phyloP scores from a whole-genome alignment of 2,113 vertebrate species.

The Apodemus sylvaticus region DNA sequence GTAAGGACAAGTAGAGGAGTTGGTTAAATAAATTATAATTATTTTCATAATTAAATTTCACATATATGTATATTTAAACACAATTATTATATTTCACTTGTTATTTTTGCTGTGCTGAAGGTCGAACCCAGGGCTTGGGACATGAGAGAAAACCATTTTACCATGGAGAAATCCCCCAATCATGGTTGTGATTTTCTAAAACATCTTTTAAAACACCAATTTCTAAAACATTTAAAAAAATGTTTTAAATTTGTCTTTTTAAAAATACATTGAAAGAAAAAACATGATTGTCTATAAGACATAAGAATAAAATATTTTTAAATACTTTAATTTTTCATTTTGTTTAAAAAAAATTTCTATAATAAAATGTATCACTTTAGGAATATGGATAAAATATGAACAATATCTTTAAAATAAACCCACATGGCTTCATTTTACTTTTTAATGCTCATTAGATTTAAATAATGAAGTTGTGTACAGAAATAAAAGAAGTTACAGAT shows the following conservation, averaged over 20 bases:
- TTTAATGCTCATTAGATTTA: conserved; percentile 16
- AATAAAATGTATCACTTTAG: not conserved
- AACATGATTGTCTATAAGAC: not conserved
- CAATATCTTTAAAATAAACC: not conserved
- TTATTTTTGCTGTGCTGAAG: not conserved
- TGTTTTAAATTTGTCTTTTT: too few species aligned
- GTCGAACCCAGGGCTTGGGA: not conserved
- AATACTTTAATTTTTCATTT: conserved; percentile 32
- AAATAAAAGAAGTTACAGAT: conserved; percentile 43
- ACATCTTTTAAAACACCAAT: too few species aligned
- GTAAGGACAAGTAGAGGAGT: conserved; percentile 37
- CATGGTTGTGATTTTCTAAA: not conserved
- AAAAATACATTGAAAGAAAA: not conserved
- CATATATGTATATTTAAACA: not conserved
- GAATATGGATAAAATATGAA: not conserved
- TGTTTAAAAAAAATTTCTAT: not conserved
- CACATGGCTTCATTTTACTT: not conserved
- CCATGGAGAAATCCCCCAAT: not conserved
- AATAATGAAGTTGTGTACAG: not conserved
- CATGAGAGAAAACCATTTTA: not conserved
- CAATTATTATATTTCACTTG: not conserved
- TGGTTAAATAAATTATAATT: not conserved
- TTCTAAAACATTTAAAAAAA: not conserved
- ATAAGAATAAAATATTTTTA: not conserved
- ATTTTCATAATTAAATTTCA: not conserved